Evolutionary conservation across 1,140 invertebrate species (phyloP), one percentile per base, ranked within the genome.

Genomic region (Wasmannia auropunctata): DNA sequence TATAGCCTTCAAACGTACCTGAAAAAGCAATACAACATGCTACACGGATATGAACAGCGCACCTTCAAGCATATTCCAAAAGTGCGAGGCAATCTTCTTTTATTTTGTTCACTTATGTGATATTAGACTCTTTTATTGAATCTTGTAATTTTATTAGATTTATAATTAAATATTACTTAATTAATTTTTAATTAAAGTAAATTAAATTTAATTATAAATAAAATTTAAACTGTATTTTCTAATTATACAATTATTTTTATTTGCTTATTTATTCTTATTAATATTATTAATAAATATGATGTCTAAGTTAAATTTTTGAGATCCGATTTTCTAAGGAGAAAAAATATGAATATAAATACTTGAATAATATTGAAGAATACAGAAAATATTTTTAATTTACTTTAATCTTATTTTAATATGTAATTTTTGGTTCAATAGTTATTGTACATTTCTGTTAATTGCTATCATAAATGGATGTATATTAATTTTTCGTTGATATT

Each of bases 41-140:
- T 98, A 1, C 98, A 98, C 92, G 98, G 98, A 5, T 96, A 97
- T 84, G 98, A 98, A 91, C 97, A 97, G 75, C 95, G 98, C 87
- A 96, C 96, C 25, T 97, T 98, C 60, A 97, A 97, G 93, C 96
- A 97, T 92, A 96, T 98, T 84, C 98, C 98, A 77, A 98, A 98
- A 96, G 97, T 98, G 94, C 76, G 70, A 72, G 22, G 3, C 28
- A 8, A n/a, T n/a, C n/a, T 79, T 77, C 11, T 14, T 25, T 16
- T 25, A 37, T 3, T 37, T 34, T 49, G 25, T 67, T 60, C 5
- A 76, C 7, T 40, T 40, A 25, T 14, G 5, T 60, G 10, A 37
- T 4, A 7, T 56, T 65, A 16, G 3, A 19, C 7, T 22, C 16
- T 28, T 46, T 60, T 65, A 46, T n/a, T 65, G 37, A 34, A 34